Evolutionary conservation across 2,888 invertebrate genomes (phyloP).

Genomic region (Synanthedon myopaeformis): DNA sequence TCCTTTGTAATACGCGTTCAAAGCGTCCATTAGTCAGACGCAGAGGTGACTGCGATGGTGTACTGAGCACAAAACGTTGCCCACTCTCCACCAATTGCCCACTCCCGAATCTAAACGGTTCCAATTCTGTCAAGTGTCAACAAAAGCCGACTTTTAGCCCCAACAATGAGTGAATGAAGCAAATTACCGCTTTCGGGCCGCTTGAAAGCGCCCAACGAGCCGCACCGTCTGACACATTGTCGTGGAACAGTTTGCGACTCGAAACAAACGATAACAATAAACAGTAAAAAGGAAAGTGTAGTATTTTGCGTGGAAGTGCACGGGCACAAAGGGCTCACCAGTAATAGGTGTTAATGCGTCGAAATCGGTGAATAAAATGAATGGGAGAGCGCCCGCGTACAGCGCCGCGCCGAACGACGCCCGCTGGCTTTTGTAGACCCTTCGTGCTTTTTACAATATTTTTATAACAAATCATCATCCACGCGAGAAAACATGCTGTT

Average conservation of each 20-base stretch:
- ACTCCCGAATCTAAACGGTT: conserved; percentile 63
- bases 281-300: conserved; percentile 67
- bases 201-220: conserved; percentile 60
- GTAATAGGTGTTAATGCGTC: conserved; percentile 64
- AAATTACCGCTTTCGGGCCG: conserved; percentile 63
- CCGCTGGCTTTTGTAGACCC: conserved; percentile 9
- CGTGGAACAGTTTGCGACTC: conserved; percentile 57
- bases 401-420: conserved; percentile 18
- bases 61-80: conserved; percentile 16
- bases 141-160: conserved; percentile 65
- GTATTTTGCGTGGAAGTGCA: conserved; percentile 56
- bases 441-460: conserved; percentile 23
- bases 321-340: conserved; percentile 38
- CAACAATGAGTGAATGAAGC: conserved; percentile 64
- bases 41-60: conserved; percentile 30
- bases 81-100: conserved; percentile 58
- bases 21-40: conserved; percentile 37
- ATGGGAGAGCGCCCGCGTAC: conserved; percentile 22
- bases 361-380: conserved; percentile 51
- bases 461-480: conserved; percentile 60
- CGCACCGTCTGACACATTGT: conserved; percentile 56
- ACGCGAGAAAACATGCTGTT: conserved; percentile 48
- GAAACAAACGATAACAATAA: conserved; percentile 69
- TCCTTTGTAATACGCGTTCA: conserved; percentile 20
- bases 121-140: conserved; percentile 65